These are phyloP conservation scores for Artibeus jamaicensis DNA, from an alignment of 2,797 vertebrate species.

Conservation along the genomic window DNA sequence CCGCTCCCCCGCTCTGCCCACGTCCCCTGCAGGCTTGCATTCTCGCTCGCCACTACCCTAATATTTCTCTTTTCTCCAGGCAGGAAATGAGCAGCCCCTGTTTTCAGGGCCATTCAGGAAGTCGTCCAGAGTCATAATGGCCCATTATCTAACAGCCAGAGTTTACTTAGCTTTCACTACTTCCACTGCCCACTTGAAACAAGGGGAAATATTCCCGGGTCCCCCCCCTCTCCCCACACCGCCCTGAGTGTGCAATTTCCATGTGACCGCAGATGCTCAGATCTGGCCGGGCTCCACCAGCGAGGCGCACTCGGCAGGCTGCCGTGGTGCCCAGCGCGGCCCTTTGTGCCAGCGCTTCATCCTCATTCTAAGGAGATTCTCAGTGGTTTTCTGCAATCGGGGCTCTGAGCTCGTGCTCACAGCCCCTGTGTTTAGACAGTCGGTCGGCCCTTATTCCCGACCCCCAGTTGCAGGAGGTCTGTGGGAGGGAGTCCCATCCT, in stretches of 20 bases:
- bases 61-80: constrained; percentile 16
- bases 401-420: not conserved
- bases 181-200: constrained; percentile 79
- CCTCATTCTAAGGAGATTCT: not conserved
- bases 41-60: not conserved
- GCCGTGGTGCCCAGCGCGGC: rapidly evolving
- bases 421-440: not conserved
- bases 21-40: rapidly evolving
- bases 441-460: not conserved
- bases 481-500: not conserved
- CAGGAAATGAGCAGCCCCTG: constrained; percentile 79
- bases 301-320: not conserved
- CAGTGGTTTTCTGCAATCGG: not conserved
- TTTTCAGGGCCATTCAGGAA: constrained; percentile 84
- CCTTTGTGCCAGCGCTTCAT: rapidly evolving
- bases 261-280: constrained; percentile 8
- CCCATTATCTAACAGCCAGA: constrained; percentile 82
- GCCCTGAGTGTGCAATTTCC: not conserved
- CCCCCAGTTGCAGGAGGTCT: not conserved
- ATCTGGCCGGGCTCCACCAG: not conserved
- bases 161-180: constrained; percentile 83
- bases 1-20: not conserved
- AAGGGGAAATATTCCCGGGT: not conserved
- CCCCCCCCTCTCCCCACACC: not conserved
- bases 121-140: constrained; percentile 83